Conservation (phyloP, 35 echinoderm and acorn worm genomes). For the Lytechinus pictus region DNA sequence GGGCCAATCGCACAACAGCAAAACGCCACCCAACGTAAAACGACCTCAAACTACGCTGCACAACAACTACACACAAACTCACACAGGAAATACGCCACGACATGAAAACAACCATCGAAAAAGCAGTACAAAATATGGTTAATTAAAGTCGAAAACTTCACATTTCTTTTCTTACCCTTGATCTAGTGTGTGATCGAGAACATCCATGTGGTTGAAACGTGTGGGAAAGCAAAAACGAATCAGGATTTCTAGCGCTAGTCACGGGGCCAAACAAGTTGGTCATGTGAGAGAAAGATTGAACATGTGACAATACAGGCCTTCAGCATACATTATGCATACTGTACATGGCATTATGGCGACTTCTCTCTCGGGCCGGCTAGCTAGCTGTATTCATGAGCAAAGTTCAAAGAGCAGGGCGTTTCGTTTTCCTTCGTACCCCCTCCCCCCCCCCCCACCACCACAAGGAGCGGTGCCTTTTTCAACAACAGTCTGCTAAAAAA, state of each 20-base stretch:
- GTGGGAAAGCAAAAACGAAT: conserved; percentile 78
- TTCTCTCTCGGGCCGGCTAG: too few relatives aligned
- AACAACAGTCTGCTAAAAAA: too few relatives aligned
- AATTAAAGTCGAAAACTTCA: not conserved
- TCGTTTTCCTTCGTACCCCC: too few relatives aligned
- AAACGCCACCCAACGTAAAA: conserved; percentile 1
- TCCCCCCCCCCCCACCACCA: too few relatives aligned
- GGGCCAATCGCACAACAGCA: not conserved
- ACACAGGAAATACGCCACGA: conserved; percentile 33
- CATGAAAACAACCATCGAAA: not conserved
- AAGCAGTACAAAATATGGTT: not conserved
- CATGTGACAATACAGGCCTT: conserved; percentile 67
- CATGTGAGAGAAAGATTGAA: conserved; percentile 72
- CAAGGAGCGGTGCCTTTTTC: too few relatives aligned
- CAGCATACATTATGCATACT: not conserved
- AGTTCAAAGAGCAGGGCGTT: too few relatives aligned
- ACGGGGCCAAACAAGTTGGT: conserved; percentile 87
- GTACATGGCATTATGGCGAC: too few relatives aligned
- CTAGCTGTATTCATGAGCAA: too few relatives aligned
- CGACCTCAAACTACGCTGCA: conserved; percentile 25
- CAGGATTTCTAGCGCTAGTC: conserved; percentile 71
- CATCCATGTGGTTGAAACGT: conserved; percentile 69
- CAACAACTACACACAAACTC: not conserved
- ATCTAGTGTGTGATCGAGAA: conserved; percentile 70
- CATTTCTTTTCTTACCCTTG: conserved; percentile 64